phyloP scores from a whole-genome alignment of 2,888 invertebrate genomes.

The Smittia aterrima region DNA sequence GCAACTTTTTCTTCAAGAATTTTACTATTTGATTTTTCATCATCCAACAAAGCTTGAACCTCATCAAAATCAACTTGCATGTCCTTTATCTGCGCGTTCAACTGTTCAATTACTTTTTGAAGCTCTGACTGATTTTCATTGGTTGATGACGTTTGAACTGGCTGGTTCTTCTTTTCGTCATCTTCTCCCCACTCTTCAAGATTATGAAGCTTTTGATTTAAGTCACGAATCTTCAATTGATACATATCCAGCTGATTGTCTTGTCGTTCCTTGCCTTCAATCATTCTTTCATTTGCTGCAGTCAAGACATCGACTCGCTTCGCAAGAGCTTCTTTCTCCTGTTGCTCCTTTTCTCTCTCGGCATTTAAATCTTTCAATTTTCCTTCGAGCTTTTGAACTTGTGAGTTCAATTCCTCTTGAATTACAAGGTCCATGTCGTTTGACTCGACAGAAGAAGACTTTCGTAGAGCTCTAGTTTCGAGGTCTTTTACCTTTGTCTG shows the following conservation, averaged over 20 bases:
- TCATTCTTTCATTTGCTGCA: constrained; percentile 71
- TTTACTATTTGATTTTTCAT: constrained; percentile 53
- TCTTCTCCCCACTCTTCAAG: constrained; percentile 56
- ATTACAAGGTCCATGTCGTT: constrained; percentile 73
- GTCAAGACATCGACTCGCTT: constrained; percentile 73
- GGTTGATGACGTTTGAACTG: neutral
- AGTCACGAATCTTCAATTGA: constrained; percentile 69
- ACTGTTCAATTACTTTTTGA: constrained; percentile 53
- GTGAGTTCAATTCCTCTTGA: constrained; percentile 74
- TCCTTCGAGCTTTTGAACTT: constrained; percentile 65
- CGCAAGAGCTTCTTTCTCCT: constrained; percentile 66
- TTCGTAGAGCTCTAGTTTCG: constrained; percentile 45
- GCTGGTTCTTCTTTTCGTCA: constrained; percentile 21
- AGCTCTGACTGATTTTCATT: constrained; percentile 40
- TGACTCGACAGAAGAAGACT: constrained; percentile 55
- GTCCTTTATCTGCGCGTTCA: constrained; percentile 59
- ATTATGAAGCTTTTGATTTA: constrained; percentile 63
- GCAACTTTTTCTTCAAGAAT: constrained; percentile 48
- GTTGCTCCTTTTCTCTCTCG: constrained; percentile 61
- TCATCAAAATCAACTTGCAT: constrained; percentile 64
- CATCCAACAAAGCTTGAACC: constrained; percentile 59
- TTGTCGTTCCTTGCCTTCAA: constrained; percentile 78
- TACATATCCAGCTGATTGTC: constrained; percentile 72
- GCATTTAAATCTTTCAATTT: constrained; percentile 60
- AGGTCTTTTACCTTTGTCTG: constrained; percentile 64